Evolutionary conservation across 37 sponge, comb jelly and placozoan species (phyloP).

Genomic region (Axinella damicornis): DNA sequence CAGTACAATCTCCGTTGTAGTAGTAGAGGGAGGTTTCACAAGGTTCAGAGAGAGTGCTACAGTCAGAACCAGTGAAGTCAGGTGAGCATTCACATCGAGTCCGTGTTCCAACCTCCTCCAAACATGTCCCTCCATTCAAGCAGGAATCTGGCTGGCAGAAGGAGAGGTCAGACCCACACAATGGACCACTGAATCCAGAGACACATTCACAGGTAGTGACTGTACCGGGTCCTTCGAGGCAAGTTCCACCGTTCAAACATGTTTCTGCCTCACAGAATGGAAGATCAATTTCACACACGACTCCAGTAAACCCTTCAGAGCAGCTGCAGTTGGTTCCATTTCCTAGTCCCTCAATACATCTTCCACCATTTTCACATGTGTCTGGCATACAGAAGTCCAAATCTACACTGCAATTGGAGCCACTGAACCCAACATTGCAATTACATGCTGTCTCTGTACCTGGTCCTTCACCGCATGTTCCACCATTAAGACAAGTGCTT

Average conservation of each 20-base stretch:
- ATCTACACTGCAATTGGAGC: constrained; percentile 39
- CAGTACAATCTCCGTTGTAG: too few species aligned
- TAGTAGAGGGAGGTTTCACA: too few species aligned
- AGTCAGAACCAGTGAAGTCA: too few species aligned
- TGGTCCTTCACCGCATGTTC: constrained; percentile 49
- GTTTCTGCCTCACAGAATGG: background rate
- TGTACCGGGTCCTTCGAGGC: background rate
- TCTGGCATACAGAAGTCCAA: constrained; percentile 46
- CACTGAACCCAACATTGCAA: constrained; percentile 61
- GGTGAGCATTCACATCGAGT: constrained; percentile 1
- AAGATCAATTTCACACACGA: background rate
- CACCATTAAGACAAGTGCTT: constrained; percentile 55
- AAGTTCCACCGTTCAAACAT: constrained; percentile 4
- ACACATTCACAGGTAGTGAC: constrained; percentile 31
- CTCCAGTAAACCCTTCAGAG: background rate
- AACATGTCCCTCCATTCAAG: constrained; percentile 44
- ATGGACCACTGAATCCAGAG: constrained; percentile 21
- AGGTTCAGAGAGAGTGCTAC: constrained; percentile 9
- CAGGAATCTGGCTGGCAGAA: constrained; percentile 24
- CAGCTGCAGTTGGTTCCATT: background rate
- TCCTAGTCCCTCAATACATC: background rate
- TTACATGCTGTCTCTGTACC: constrained; percentile 21
- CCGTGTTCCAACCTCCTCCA: background rate
- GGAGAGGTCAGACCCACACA: constrained; percentile 9
- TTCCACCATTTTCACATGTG: constrained; percentile 62